Base-by-base conservation (phyloP, 2,888 invertebrate genomes). In the Lordiphosa fenestrarum region DNA sequence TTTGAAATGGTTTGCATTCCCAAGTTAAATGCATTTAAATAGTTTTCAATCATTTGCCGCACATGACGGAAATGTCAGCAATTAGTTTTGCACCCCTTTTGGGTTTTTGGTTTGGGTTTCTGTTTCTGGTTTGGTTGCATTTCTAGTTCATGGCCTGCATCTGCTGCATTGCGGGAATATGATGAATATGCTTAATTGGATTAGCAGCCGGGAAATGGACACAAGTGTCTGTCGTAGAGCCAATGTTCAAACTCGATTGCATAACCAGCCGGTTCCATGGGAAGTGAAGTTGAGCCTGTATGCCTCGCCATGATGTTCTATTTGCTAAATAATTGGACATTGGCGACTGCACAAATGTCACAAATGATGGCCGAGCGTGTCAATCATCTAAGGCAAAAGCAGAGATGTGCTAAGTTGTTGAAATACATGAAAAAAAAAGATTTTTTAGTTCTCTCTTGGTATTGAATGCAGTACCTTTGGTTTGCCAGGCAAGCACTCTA, bases 401-500 rank as follows among this genome's bases (percentile, higher is more conserved):
- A 13, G 37, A 33, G 13, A 50, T 25, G 46, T 51, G 23, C 19
- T 23, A 30, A 54, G 19, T 4, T 41, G 6, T 48, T 40, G 36
- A 33, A 12, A 46, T 25, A 44, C 6, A 6, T 7, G 10, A 36
- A 25, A 13, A 15, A 39, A n/a, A 9, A 38, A 51, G 12, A 88
- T 87, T 86, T 88, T 25, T 15, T 1, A 15, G 2, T 15, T 15
- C 15, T 1, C 15, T 15, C 88, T 85, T 88, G 88, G 88, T 86
- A 88, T 89, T 89, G 89, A 89, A 88, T 88, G 87, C 88, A 86
- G 86, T 87, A 88, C 88, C 89, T 89, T 88, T 88, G 88, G 86
- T 87, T 88, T 88, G 88, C 88, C 88, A 88, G 88, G 88, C 89
- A 88, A 88, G 88, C 88, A 87, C 88, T 89, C 89, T 88, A 89